Conservation (phyloP, 53 echinoderm and acorn worm species). For the Stichopus horrens region DNA sequence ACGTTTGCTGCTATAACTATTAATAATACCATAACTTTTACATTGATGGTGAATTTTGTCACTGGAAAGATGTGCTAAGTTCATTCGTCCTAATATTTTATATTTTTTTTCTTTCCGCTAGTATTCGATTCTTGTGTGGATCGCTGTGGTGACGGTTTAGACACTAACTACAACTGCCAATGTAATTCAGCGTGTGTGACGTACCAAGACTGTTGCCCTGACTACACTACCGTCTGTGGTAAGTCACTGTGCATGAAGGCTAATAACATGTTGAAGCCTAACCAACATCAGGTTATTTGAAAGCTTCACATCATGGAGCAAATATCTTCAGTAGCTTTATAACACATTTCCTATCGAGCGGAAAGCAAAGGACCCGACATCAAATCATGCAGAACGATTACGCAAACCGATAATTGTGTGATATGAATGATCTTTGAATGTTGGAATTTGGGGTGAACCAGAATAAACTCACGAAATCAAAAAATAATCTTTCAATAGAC, state of each 20-base stretch:
- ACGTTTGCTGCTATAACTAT: too few species aligned
- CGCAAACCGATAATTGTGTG: too few species aligned
- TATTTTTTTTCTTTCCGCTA: background rate
- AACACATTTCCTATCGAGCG: too few species aligned
- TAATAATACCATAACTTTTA: too few species aligned
- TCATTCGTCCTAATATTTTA: background rate
- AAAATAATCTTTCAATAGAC: background rate
- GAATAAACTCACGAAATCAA: background rate
- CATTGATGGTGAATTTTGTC: too few species aligned
- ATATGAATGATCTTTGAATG: background rate
- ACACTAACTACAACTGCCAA: conserved; percentile 30
- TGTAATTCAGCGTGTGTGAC: conserved; percentile 42
- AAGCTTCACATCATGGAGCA: too few species aligned
- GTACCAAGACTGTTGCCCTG: conserved; percentile 41
- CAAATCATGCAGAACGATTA: too few species aligned
- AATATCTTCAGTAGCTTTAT: too few species aligned
- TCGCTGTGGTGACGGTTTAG: conserved; percentile 35
- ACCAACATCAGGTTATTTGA: too few species aligned
- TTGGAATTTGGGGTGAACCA: background rate
- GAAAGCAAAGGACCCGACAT: too few species aligned
- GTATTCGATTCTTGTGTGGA: conserved; percentile 33
- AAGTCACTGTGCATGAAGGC: background rate
- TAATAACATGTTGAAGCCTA: background rate
- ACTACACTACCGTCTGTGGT: conserved; percentile 36
- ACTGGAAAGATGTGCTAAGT: background rate